Evolutionary conservation across 1,140 invertebrate genomes (phyloP).

Genomic region (Drosophila pseudoananassae): DNA sequence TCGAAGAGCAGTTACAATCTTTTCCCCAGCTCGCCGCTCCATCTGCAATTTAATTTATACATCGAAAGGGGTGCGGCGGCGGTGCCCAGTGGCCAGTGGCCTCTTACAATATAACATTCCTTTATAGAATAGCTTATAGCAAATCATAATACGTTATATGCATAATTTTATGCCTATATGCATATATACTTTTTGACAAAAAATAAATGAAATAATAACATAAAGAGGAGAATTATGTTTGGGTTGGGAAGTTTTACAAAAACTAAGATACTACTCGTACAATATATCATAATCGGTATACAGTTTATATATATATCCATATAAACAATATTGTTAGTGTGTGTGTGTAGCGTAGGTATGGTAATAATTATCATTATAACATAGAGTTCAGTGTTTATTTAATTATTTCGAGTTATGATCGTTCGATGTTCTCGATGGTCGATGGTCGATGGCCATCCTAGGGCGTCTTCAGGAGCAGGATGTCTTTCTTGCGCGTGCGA

Average conservation of each 20-base stretch:
- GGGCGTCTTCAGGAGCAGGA: constrained; percentile 77
- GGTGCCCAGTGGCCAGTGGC: background rate
- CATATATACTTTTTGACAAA: constrained; percentile 35
- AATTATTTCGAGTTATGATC: constrained; percentile 45
- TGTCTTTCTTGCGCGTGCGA: constrained; percentile 83
- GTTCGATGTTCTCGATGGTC: constrained; percentile 22
- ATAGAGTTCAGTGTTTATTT: constrained; percentile 57
- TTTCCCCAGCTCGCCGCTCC: constrained; percentile 25
- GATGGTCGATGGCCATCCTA: constrained; percentile 12
- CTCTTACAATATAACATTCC: constrained; percentile 49
- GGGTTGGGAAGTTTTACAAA: constrained; percentile 40
- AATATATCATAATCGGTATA: constrained; percentile 68
- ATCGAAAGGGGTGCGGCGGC: constrained; percentile 38
- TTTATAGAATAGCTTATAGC: constrained; percentile 72
- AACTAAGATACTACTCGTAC: constrained; percentile 65
- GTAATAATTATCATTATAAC: constrained; percentile 79
- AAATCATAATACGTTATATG: constrained; percentile 77
- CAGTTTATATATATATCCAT: constrained; percentile 47
- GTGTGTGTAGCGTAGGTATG: constrained; percentile 55
- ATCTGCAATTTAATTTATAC: constrained; percentile 74
- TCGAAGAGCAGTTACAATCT: constrained; percentile 70
- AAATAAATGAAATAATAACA: constrained; percentile 53
- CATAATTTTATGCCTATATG: too few relatives aligned
- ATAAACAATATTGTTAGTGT: constrained; percentile 51
- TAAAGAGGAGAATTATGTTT: constrained; percentile 23